These are phyloP conservation scores for Halyomorpha halys DNA, from an alignment of 1,140 invertebrate species.

Conservation along the genomic window DNA sequence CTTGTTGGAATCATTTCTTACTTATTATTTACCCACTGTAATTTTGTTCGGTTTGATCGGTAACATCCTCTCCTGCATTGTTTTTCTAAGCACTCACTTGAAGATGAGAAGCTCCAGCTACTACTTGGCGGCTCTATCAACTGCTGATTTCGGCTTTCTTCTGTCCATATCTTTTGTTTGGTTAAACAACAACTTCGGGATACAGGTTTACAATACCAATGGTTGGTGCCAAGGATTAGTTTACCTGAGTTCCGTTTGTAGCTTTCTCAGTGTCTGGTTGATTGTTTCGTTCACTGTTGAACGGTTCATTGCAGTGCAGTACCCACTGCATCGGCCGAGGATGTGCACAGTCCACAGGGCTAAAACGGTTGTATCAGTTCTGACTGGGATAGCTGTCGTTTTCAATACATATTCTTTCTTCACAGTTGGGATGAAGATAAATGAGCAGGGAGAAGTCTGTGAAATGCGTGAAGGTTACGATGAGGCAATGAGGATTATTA, in stretches of 20 bases:
- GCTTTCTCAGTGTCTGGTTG: slow-evolving; percentile 68
- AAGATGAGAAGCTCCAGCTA: slow-evolving; percentile 47
- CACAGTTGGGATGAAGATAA: slow-evolving; percentile 38
- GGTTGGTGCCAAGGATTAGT: slow-evolving; percentile 48
- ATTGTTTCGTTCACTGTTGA: slow-evolving; percentile 79
- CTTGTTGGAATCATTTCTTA: slow-evolving; percentile 41
- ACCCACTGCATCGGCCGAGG: slow-evolving; percentile 60
- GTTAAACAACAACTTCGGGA: slow-evolving; percentile 41
- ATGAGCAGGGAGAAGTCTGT: slow-evolving; percentile 37
- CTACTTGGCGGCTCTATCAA: slow-evolving; percentile 46
- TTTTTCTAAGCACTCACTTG: slow-evolving; percentile 46
- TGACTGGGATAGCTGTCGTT: slow-evolving; percentile 45
- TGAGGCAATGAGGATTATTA: slow-evolving; percentile 42
- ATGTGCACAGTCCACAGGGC: slow-evolving; percentile 70
- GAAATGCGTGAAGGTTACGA: slow-evolving; percentile 38
- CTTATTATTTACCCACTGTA: slow-evolving; percentile 44
- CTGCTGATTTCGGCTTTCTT: slow-evolving; percentile 45
- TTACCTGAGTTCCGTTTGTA: slow-evolving; percentile 49
- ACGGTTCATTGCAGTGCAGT: slow-evolving; percentile 66
- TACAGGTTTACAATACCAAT: slow-evolving; percentile 41
- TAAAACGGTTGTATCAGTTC: slow-evolving; percentile 45
- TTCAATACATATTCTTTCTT: slow-evolving; percentile 51
- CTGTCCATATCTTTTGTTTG: slow-evolving; percentile 43
- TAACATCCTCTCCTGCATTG: slow-evolving; percentile 43
- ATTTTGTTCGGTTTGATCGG: slow-evolving; percentile 45